Base-by-base conservation (phyloP, 2,888 invertebrate species). In the Apoderus coryli region DNA sequence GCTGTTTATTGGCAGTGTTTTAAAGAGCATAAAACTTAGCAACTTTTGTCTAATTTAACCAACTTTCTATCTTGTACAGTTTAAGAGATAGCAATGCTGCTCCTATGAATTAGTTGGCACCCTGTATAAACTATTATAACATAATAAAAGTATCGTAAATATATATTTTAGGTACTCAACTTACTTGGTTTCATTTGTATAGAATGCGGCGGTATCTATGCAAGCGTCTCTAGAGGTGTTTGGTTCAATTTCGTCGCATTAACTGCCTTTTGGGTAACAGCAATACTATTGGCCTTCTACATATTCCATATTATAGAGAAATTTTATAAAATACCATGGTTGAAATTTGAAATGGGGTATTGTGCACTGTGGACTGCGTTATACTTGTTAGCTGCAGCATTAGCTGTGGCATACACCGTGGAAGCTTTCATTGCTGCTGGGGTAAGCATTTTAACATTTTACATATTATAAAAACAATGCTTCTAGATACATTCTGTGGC, bases 271-370 rank as follows among this genome's bases (percentile, higher is more conserved):
- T 85, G 85, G 79, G 75, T 82, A 50, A 82, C 84, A 4, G 74
- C 76, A 19, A 72, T 82, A 39, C 59, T 89, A 29, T 64, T 89
- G 10, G 69, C 72, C 2, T 65, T 85, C 34, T 90, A 89, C 54
- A 53, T 86, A 37, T 84, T 88, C 59, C 88, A 89, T 53, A 65
- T 88, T 14, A 67, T 89, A 37, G 89, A 89, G 60, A 80, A 78
- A 56, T 72, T 80, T 52, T 76, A 75, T 54, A 76, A 71, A 58
- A 76, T 89, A 45, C 88, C 88, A 2, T 89, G 89, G 88, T 60
- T 88, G 35, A 76, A 75, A 58, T 69, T 81, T 39, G 88, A 89
- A 63, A 68, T 85, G 39, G 60, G 67, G 2, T 86, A 73, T 60
- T 79, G 80, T 50, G 66, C 66, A 4, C 38, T 79, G 5, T 82